Evolutionary conservation across 2,888 invertebrate species (phyloP).

Genomic region (Hemicrepidius hirtus): DNA sequence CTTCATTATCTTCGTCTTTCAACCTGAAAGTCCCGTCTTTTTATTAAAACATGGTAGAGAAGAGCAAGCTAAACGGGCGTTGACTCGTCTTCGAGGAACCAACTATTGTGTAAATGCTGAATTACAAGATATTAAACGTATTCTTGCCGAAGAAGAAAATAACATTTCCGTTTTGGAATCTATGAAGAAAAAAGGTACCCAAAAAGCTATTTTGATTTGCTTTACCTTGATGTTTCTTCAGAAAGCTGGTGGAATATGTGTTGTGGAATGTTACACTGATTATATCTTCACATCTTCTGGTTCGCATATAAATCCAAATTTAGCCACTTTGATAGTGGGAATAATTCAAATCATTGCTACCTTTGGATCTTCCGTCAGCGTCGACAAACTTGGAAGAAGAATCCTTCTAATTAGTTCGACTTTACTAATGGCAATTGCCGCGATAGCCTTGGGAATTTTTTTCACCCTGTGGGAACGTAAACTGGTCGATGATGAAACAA

Average conservation of each 20-base stretch:
- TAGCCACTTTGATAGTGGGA: slow-evolving; percentile 77
- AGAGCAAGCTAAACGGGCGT: slow-evolving; percentile 79
- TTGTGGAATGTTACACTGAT: slow-evolving; percentile 77
- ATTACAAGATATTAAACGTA: slow-evolving; percentile 75
- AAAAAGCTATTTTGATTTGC: slow-evolving; percentile 74
- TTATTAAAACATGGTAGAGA: slow-evolving; percentile 77
- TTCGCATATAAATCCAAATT: slow-evolving; percentile 69
- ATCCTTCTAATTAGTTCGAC: slow-evolving; percentile 82
- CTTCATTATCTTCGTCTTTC: slow-evolving; percentile 80
- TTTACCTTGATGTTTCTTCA: slow-evolving; percentile 80
- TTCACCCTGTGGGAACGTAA: slow-evolving; percentile 71
- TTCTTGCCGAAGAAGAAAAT: slow-evolving; percentile 69
- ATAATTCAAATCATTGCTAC: slow-evolving; percentile 83
- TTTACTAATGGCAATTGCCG: slow-evolving; percentile 79
- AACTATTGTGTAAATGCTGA: slow-evolving; percentile 80
- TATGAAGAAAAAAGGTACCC: slow-evolving; percentile 76
- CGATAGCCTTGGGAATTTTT: slow-evolving; percentile 80
- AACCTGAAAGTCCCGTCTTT: slow-evolving; percentile 90
- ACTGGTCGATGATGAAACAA: slow-evolving; percentile 61
- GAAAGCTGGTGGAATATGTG: slow-evolving; percentile 78
- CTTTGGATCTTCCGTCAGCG: slow-evolving; percentile 81
- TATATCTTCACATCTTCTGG: slow-evolving; percentile 75
- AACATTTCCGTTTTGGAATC: slow-evolving; percentile 74
- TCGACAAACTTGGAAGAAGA: slow-evolving; percentile 86
- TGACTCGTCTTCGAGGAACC: slow-evolving; percentile 81